Evolutionary conservation across 2,797 vertebrate species (phyloP).

Genomic region (Oreochromis grahami): DNA sequence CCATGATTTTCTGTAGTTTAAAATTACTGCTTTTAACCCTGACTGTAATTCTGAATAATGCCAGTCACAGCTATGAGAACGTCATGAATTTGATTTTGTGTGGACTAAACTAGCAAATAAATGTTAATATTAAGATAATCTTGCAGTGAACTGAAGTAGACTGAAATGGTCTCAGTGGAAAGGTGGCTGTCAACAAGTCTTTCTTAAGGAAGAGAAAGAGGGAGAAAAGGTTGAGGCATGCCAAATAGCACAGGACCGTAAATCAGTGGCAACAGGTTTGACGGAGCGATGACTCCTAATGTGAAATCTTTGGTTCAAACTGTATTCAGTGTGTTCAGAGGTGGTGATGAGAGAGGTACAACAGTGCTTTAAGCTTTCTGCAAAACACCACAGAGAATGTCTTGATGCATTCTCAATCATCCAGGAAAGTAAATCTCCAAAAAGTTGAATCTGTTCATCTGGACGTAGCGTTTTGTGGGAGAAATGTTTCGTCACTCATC

Average conservation of each 20-base stretch:
- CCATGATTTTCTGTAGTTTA: background rate
- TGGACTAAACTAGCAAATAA: background rate
- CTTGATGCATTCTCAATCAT: no score
- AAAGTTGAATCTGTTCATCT: background rate
- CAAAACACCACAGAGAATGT: rapidly evolving
- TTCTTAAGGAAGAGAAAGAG: background rate
- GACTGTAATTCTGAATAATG: background rate
- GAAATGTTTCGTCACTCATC: no score
- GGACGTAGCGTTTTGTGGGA: no score
- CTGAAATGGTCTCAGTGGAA: background rate
- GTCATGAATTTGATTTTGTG: background rate
- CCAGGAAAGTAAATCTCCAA: no score
- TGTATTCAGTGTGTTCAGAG: background rate
- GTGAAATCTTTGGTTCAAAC: background rate
- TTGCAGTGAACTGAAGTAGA: background rate
- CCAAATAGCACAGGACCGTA: background rate
- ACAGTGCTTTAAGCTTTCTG: background rate
- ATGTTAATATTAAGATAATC: background rate
- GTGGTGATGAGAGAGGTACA: background rate
- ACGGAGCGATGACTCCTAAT: background rate
- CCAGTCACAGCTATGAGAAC: background rate
- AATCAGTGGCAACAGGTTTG: background rate
- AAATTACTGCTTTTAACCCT: background rate
- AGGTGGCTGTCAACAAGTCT: background rate
- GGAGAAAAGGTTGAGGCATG: background rate